A percentile compares a stretch with the other conserved stretches of the same genome.
Conservation (phyloP, 2,113 vertebrate genomes). For the Gallinago media region DNA sequence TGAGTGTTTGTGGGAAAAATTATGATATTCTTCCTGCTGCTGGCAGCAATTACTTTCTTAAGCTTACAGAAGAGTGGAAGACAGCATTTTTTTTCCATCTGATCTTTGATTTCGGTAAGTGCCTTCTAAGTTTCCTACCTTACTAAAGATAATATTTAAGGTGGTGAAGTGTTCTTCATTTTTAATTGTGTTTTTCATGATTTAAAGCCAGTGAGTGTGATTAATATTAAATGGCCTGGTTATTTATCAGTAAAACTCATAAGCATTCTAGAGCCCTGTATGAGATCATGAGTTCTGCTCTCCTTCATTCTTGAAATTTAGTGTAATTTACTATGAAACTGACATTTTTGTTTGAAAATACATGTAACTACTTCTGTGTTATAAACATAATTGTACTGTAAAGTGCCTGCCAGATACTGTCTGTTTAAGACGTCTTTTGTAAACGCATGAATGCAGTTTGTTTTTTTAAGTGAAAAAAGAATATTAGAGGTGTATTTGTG, state of each 20-base stretch:
- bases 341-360: background rate
- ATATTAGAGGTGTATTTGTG: background rate
- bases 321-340: background rate
- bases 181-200: background rate
- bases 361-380: background rate
- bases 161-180: background rate
- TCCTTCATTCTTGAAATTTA: background rate
- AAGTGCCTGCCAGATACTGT: background rate
- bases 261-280: background rate
- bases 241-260: background rate
- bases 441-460: background rate
- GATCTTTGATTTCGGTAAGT: constrained; percentile 14
- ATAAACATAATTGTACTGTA: background rate
- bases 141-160: background rate
- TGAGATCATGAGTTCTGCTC: background rate
- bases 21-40: background rate
- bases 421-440: background rate
- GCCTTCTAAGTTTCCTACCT: background rate
- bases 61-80: constrained; percentile 8
- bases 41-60: constrained; percentile 14
- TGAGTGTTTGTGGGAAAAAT: constrained; percentile 9
- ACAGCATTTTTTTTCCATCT: background rate
- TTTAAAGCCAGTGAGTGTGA: background rate
- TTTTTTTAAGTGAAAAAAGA: background rate
- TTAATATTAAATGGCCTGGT: background rate